Conservation (phyloP, 2,797 vertebrate genomes). For the Sternarchorhynchus goeldii region DNA sequence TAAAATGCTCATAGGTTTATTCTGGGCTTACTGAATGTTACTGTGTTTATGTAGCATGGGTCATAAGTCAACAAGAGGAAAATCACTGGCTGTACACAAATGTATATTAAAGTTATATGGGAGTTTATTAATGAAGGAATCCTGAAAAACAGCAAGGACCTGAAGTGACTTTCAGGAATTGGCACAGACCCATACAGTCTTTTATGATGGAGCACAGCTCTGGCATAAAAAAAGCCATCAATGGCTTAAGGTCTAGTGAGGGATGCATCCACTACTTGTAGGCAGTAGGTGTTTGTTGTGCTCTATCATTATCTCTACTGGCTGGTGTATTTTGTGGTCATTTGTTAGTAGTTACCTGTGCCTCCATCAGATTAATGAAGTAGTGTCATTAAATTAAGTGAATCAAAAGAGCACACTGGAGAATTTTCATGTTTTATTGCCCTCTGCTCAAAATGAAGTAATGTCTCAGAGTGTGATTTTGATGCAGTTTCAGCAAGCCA, state of each 20-base stretch:
- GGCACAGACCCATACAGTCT: slow-evolving; percentile 68
- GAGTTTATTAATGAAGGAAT: slow-evolving; percentile 55
- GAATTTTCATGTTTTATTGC: slow-evolving; percentile 49
- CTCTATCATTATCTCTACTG: slow-evolving; percentile 57
- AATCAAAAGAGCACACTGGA: slow-evolving; percentile 53
- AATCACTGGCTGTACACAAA: slow-evolving; percentile 20
- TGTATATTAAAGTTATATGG: slow-evolving; percentile 49
- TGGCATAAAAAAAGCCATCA: slow-evolving; percentile 60
- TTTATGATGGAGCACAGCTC: slow-evolving; percentile 67
- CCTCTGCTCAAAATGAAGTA: slow-evolving; percentile 54
- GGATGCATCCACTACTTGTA: slow-evolving; percentile 58
- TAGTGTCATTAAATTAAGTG: slow-evolving; percentile 54
- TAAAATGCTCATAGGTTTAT: no score
- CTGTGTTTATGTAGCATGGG: slow-evolving; percentile 22
- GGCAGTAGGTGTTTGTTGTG: slow-evolving; percentile 64
- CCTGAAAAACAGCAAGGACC: slow-evolving; percentile 59
- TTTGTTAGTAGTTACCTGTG: slow-evolving; percentile 61
- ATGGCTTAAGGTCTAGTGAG: slow-evolving; percentile 60
- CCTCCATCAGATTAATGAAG: slow-evolving; percentile 59
- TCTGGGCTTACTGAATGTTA: neutral
- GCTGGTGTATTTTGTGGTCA: slow-evolving; percentile 54
- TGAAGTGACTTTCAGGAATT: slow-evolving; percentile 76
- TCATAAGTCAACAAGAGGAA: slow-evolving; percentile 24
- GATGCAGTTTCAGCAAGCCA: slow-evolving; percentile 26
- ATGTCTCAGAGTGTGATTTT: slow-evolving; percentile 58